Base-by-base conservation (phyloP, 2,888 invertebrate genomes). In the Pollenia angustigena region DNA sequence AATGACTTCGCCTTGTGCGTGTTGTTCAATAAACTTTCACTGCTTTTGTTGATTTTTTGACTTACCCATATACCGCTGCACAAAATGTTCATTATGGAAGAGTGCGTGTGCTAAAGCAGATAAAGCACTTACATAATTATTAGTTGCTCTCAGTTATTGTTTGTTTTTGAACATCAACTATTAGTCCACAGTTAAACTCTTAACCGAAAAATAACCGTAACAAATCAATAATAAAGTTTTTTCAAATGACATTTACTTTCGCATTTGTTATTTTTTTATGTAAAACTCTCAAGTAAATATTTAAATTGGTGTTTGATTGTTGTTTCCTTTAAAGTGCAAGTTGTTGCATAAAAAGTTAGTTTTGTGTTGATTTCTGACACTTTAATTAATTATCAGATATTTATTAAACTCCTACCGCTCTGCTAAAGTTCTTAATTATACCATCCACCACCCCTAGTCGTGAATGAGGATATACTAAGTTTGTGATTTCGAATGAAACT, bases 21-120 rank as follows among this genome's bases (percentile, higher is more conserved):
- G 76, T 32, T 72, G 69, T 81, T 71, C 76, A 81, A 81, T 81
- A 76, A 76, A 85, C 85, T 85, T 85, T 85, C 81, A 85, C 85
- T 81, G 52, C 64, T 85, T 81, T 50, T 54, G 16, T 52, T 75
- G 23, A 62, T 16, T 23, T 44, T 16, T 14, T 6, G n/a, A 46
- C 23, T 2, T 1, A 50, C 40, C 16, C 1, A 46, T 32, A 0
- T 3, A 50, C 40, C 12, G 1, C 32, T 32, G 46, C 44, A 44
- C 16, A 56, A 32, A 8, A 32, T 11, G 11, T 23, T 4, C 11
- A 46, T 18, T 23, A 40, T 1, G n/a, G 52, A 44, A 44, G 14
- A 56, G 54, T 56, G 44, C 14, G 14, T 71, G 10, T 44, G 23
- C 46, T 8, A 18, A 18, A 48, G 48, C 23, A 14, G 23, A 18